Conservation (phyloP, 2,797 vertebrate genomes). For the Sebastolobus altivelis region DNA sequence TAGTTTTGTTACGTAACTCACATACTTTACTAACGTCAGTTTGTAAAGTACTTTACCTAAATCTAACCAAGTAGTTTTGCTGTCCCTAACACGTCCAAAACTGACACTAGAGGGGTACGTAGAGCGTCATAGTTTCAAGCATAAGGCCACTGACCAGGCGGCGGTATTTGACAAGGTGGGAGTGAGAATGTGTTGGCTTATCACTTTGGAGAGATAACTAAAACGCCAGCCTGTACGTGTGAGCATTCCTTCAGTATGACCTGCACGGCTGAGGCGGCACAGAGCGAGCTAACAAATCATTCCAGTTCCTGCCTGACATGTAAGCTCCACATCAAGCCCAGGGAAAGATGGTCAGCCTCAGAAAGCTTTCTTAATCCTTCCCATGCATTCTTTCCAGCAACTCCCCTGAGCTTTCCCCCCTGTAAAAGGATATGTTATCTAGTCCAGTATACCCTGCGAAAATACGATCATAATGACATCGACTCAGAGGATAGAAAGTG, state of each 20-base stretch:
- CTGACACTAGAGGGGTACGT: too few relatives aligned
- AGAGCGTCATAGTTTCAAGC: too few relatives aligned
- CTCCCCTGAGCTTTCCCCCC: slow-evolving; percentile 31
- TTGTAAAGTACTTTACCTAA: too few relatives aligned
- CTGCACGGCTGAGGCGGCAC: not conserved
- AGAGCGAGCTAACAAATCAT: slow-evolving; percentile 32
- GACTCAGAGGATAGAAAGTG: slow-evolving; percentile 12
- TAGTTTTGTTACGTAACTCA: too few relatives aligned
- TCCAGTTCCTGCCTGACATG: slow-evolving; percentile 26
- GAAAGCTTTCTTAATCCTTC: slow-evolving; percentile 49
- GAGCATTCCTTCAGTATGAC: slow-evolving; percentile 7
- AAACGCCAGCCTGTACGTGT: too few relatives aligned
- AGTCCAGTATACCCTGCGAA: slow-evolving; percentile 36
- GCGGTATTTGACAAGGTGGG: too few relatives aligned
- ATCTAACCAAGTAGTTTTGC: too few relatives aligned
- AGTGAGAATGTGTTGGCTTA: not conserved
- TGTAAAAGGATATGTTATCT: slow-evolving; percentile 54
- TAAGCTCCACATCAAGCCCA: slow-evolving; percentile 36
- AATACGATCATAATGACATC: slow-evolving; percentile 56
- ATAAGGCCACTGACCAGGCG: too few relatives aligned
- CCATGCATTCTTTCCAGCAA: slow-evolving; percentile 50
- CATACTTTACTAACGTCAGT: too few relatives aligned
- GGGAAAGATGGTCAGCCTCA: slow-evolving; percentile 38
- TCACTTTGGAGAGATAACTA: not conserved
- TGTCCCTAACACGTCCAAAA: too few relatives aligned